phyloP scores from a whole-genome alignment of 2,888 invertebrate genomes.

The Morinoia aosen region DNA sequence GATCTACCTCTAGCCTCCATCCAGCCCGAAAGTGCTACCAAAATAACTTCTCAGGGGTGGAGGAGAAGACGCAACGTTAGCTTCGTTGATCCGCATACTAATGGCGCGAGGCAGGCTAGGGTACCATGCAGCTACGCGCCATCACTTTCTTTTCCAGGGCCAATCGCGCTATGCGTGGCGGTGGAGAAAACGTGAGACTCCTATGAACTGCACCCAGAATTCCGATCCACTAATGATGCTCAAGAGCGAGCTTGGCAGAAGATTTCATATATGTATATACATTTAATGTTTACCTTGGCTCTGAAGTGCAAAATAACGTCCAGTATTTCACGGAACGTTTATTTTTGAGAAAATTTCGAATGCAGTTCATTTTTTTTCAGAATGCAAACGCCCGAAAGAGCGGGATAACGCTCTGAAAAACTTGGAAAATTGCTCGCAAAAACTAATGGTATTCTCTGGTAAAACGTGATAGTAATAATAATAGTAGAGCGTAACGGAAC shows the following conservation, averaged over 20 bases:
- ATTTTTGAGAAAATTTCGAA: neutral
- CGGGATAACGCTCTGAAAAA: too few relatives aligned
- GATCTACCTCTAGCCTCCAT: neutral
- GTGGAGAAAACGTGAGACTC: conserved; percentile 10
- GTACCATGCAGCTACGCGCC: neutral
- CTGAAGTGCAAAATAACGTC: neutral
- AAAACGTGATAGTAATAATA: neutral
- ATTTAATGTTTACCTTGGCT: neutral
- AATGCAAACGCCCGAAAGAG: too few relatives aligned
- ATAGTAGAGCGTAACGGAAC: too few relatives aligned
- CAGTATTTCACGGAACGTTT: neutral
- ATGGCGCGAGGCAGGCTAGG: neutral
- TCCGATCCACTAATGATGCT: neutral
- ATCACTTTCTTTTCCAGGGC: conserved; percentile 21
- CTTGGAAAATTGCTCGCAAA: neutral
- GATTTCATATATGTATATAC: neutral
- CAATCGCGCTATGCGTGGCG: neutral
- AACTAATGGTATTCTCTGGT: neutral
- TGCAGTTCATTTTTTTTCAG: too few relatives aligned
- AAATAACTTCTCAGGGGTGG: neutral
- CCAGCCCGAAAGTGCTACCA: neutral
- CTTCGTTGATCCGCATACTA: conserved; percentile 6
- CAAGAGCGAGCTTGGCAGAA: neutral
- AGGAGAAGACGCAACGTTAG: neutral
- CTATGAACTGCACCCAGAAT: neutral